Evolutionary conservation across 2,888 invertebrate genomes (phyloP), one percentile per base, ranked within the genome.

Genomic region (Camptogramma bilineatum): DNA sequence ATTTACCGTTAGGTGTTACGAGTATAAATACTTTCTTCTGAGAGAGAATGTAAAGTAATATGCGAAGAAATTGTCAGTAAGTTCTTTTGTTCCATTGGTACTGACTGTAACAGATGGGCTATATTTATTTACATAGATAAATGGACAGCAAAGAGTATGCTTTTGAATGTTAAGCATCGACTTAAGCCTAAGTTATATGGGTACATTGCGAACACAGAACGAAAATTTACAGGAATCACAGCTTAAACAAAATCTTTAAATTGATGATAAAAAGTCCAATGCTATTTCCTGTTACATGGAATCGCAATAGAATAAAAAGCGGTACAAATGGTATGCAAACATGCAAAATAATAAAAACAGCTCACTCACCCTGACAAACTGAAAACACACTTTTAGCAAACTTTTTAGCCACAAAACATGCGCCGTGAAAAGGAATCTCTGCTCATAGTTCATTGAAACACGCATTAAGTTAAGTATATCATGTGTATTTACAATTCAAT

Each of bases 341-440:
- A 81, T 79, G 66, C 61, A 61, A 63, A 61, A 58, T 57, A 61
- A 52, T 44, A 39, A 48, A 50, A 57, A 48, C 50, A 28, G 57
- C 21, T 51, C 59, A 67, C 52, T 53, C 62, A 69, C 65, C 69
- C 18, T 21, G 24, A 19, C 47, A 55, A 60, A 52, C 10, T 34
- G 4, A 62, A 51, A 58, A 42, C 16, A 55, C 47, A 67, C 65
- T 57, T 52, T n/a, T 55, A 60, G 44, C 52, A 64, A 52, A 63
- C 61, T 52, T 55, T 54, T 61, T 58, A 66, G 48, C 39, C 48
- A 62, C 47, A 60, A 52, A 67, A n/a, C 70, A 73, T 70, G 73
- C 70, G 34, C 31, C 31, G 51, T 54, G 47, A 18, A 57, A 67
- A 78, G 73, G 80, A 87, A 90, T 86, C 90, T 90, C 90, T 91